Evolutionary conservation across 2,797 vertebrate genomes (phyloP).

Genomic region (Thripadectes ignobilis): DNA sequence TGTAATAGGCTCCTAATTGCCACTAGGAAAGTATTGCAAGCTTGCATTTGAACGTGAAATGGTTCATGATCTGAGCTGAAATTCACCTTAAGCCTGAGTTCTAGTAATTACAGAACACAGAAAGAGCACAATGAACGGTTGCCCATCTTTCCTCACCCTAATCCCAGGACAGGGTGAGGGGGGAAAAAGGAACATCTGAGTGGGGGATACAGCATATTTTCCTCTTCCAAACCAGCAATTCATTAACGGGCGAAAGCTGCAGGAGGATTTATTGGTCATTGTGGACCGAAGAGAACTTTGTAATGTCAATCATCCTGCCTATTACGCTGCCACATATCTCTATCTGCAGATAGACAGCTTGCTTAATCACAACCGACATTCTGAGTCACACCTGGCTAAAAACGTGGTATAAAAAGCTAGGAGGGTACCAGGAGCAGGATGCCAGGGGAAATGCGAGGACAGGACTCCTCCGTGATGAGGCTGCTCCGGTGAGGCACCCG

Average conservation of each 20-base stretch:
- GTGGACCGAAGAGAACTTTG: slow-evolving; percentile 42
- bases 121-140: neutral
- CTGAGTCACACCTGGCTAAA: neutral
- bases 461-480: neutral
- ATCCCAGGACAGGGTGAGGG: neutral
- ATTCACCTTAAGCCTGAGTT: slow-evolving; percentile 66
- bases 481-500: neutral
- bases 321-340: slow-evolving; percentile 5
- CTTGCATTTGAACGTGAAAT: slow-evolving; percentile 81
- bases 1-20: slow-evolving; percentile 98
- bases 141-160: neutral
- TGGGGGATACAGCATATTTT: neutral
- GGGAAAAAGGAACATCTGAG: neutral
- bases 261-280: slow-evolving; percentile 42
- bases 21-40: slow-evolving; percentile 86
- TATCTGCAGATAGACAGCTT: slow-evolving; percentile 3
- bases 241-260: slow-evolving; percentile 11
- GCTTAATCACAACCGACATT: neutral
- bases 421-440: neutral
- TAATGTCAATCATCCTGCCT: slow-evolving; percentile 19
- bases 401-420: neutral
- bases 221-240: slow-evolving; percentile 25
- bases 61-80: slow-evolving; percentile 76
- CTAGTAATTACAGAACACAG: slow-evolving; percentile 46
- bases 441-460: neutral